A percentile compares a stretch with the other conserved stretches of the same genome.
Conservation (phyloP, 2,888 invertebrate genomes). For the Scaptomyza flava region DNA sequence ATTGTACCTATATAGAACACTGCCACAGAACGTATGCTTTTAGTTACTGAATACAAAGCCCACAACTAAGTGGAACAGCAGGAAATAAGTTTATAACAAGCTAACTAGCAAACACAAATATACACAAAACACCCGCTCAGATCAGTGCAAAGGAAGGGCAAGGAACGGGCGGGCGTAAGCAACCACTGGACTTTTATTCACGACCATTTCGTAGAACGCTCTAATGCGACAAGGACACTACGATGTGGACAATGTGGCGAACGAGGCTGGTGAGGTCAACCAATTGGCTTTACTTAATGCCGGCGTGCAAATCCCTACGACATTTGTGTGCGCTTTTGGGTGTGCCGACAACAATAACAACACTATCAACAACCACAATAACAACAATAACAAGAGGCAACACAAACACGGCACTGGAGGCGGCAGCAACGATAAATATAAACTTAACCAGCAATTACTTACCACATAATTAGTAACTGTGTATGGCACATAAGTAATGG, state of each 20-base stretch:
- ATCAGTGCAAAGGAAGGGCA: conserved; percentile 7
- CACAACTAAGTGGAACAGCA: conserved; percentile 44
- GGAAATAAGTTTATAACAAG: conserved; percentile 41
- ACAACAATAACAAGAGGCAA: conserved; percentile 22
- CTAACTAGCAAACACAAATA: conserved; percentile 13
- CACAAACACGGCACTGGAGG: conserved; percentile 34
- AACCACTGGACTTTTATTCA: conserved; percentile 72
- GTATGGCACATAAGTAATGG: conserved; percentile 83
- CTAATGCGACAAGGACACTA: conserved; percentile 51
- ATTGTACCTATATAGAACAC: conserved; percentile 7
- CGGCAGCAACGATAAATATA: conserved; percentile 72
- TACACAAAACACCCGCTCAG: conserved; percentile 15
- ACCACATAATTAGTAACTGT: conserved; percentile 83
- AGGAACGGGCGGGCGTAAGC: conserved; percentile 13
- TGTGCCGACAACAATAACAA: conserved; percentile 44
- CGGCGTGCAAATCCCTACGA: conserved; percentile 71
- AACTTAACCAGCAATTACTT: conserved; percentile 81
- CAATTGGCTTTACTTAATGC: conserved; percentile 77
- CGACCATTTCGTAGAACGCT: conserved; percentile 56
- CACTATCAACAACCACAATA: conserved; percentile 28
- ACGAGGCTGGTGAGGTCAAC: conserved; percentile 43
- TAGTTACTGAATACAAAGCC: conserved; percentile 58
- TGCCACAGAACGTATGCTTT: conserved; percentile 67
- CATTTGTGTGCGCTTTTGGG: conserved; percentile 60
- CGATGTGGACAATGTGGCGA: conserved; percentile 40